Evolutionary conservation across 2,113 vertebrate genomes (phyloP).

Genomic region (Atractosteus spatula): DNA sequence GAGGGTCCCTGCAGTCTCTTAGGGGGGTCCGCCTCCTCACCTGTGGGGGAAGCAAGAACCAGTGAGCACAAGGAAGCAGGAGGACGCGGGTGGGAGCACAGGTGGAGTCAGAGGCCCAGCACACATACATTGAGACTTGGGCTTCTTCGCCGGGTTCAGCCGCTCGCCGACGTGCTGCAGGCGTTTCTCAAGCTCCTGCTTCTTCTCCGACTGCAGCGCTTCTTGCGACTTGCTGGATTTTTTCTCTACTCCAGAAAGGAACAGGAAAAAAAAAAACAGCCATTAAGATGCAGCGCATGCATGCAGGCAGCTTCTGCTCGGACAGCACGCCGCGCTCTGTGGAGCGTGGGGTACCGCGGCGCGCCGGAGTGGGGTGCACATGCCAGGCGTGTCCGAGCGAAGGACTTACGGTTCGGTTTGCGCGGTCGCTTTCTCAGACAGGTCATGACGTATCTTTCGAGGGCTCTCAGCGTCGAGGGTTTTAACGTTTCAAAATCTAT

Average conservation of each 20-base stretch:
- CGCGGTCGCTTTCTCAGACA: slow-evolving; percentile 70
- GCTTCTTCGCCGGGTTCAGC: slow-evolving; percentile 48
- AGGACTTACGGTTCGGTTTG: slow-evolving; percentile 62
- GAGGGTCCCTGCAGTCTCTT: slow-evolving; percentile 37
- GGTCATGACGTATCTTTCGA: slow-evolving; percentile 74
- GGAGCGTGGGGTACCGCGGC: too few relatives aligned
- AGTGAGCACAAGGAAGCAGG: neutral
- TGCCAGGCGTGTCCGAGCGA: neutral
- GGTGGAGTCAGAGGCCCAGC: too few relatives aligned
- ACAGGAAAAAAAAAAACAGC: slow-evolving; percentile 1
- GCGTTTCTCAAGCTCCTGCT: slow-evolving; percentile 53
- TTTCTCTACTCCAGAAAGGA: slow-evolving; percentile 51
- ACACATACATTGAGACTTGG: slow-evolving; percentile 55
- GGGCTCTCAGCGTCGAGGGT: slow-evolving; percentile 75
- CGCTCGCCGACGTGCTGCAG: slow-evolving; percentile 54
- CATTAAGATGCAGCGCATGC: neutral
- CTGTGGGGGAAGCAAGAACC: slow-evolving; percentile 40
- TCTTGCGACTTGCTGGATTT: slow-evolving; percentile 49
- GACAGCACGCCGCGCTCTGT: too few relatives aligned
- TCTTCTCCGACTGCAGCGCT: slow-evolving; percentile 52
- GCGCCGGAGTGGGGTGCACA: neutral
- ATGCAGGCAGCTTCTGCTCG: too few relatives aligned
- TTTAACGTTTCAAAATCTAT: slow-evolving; percentile 87
- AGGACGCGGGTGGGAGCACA: neutral
- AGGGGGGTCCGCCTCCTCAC: slow-evolving; percentile 27